These are phyloP conservation scores for Epistrophe grossulariae DNA, from an alignment of 2,888 invertebrate genomes.

Conservation along the genomic window DNA sequence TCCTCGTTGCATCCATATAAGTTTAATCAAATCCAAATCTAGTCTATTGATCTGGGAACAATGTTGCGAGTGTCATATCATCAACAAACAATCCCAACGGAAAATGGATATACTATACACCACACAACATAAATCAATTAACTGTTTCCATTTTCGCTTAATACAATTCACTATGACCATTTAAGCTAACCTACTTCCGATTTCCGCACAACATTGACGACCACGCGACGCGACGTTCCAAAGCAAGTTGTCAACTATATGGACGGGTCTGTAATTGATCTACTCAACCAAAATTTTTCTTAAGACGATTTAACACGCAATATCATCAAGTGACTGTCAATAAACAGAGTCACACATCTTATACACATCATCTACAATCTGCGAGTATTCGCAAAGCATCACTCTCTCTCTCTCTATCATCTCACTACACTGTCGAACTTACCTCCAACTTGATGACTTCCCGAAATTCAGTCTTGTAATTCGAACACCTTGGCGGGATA, in stretches of 20 bases:
- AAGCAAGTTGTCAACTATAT: neutral
- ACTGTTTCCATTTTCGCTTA: neutral
- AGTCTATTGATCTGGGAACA: neutral
- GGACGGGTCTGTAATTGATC: neutral
- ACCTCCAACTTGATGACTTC: constrained; percentile 90
- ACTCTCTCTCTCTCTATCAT: neutral
- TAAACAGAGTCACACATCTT: neutral
- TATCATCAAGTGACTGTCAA: neutral
- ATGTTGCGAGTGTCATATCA: neutral
- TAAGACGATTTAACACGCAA: neutral
- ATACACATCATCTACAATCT: too few species aligned
- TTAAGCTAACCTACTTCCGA: constrained; percentile 47
- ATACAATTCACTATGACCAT: constrained; percentile 3
- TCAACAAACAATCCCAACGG: neutral
- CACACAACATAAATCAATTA: neutral
- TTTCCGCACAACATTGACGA: constrained; percentile 17
- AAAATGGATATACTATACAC: too few species aligned
- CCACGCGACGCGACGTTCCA: neutral
- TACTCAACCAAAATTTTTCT: neutral
- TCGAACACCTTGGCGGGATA: constrained; percentile 92
- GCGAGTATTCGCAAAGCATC: neutral
- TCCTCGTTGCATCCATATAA: neutral
- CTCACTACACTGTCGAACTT: constrained; percentile 79
- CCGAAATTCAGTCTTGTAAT: constrained; percentile 88
- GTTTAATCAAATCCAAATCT: neutral